Evolutionary conservation across 2,888 invertebrate genomes (phyloP).

Genomic region (Plebejus argus): DNA sequence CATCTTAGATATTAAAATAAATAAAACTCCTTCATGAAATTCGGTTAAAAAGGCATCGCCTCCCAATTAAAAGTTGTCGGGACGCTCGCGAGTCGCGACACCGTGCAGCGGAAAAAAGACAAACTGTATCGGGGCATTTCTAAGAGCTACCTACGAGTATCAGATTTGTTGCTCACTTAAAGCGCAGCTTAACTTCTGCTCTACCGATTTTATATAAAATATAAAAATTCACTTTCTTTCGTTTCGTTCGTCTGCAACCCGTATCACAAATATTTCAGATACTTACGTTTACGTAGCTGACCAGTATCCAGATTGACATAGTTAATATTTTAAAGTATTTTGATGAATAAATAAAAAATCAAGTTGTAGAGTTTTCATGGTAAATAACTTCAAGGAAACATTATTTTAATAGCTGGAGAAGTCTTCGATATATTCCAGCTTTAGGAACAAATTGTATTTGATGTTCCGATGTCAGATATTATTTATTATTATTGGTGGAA

Average conservation of each 20-base stretch:
- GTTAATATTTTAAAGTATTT: too few species aligned
- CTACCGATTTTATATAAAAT: conserved; percentile 32
- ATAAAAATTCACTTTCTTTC: neutral
- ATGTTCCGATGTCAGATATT: neutral
- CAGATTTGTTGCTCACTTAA: conserved; percentile 15
- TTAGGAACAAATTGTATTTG: neutral
- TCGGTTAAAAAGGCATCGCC: conserved; percentile 18
- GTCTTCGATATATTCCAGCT: neutral
- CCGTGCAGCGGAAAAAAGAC: neutral
- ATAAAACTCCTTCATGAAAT: neutral
- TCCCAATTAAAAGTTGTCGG: conserved; percentile 11
- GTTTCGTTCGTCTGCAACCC: neutral
- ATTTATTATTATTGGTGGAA: neutral
- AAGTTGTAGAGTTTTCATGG: neutral
- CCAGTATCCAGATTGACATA: too few species aligned
- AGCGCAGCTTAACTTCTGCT: conserved; percentile 1
- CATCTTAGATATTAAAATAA: neutral
- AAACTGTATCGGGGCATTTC: neutral
- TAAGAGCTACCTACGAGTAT: conserved; percentile 17
- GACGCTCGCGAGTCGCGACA: neutral
- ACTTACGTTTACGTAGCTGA: too few species aligned
- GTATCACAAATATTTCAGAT: neutral
- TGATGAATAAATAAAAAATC: too few species aligned
- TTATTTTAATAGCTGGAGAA: too few species aligned
- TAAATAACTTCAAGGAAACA: too few species aligned